Conservation (phyloP, 1,140 invertebrate species). For the Orchesella cincta region DNA sequence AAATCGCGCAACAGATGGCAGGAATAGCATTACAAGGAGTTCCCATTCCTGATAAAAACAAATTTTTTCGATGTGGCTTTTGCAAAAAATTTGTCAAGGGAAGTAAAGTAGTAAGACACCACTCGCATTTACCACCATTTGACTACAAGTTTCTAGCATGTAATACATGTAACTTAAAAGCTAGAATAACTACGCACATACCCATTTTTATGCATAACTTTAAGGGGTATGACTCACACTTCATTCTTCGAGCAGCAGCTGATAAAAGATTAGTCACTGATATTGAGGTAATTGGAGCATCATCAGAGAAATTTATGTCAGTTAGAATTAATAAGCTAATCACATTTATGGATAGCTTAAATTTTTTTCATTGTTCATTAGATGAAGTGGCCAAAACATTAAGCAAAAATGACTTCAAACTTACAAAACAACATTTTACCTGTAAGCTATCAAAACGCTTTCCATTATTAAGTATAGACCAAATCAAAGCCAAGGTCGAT, state of each 20-base stretch:
- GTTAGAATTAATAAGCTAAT: background rate
- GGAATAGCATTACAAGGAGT: background rate
- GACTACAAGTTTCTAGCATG: conserved; percentile 22
- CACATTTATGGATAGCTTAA: background rate
- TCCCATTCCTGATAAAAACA: background rate
- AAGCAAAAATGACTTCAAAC: background rate
- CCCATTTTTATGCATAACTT: conserved; percentile 30
- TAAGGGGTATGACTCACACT: conserved; percentile 17
- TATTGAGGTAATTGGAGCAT: conserved; percentile 25
- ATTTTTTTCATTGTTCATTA: background rate
- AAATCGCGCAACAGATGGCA: background rate
- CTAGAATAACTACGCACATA: background rate
- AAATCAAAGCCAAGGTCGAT: background rate
- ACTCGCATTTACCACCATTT: conserved; percentile 24
- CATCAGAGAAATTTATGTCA: conserved; percentile 29
- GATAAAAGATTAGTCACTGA: background rate
- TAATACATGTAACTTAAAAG: conserved; percentile 2
- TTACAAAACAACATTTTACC: background rate
- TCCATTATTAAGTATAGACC: too few species aligned
- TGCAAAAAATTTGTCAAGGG: background rate
- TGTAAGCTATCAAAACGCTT: too few species aligned
- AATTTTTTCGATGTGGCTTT: background rate
- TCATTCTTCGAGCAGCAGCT: conserved; percentile 3
- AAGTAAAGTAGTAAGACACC: conserved; percentile 8
- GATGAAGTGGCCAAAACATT: background rate